Evolutionary conservation across 2,888 invertebrate species (phyloP), one percentile per base, ranked within the genome.

Genomic region (Osmoderma eremita): DNA sequence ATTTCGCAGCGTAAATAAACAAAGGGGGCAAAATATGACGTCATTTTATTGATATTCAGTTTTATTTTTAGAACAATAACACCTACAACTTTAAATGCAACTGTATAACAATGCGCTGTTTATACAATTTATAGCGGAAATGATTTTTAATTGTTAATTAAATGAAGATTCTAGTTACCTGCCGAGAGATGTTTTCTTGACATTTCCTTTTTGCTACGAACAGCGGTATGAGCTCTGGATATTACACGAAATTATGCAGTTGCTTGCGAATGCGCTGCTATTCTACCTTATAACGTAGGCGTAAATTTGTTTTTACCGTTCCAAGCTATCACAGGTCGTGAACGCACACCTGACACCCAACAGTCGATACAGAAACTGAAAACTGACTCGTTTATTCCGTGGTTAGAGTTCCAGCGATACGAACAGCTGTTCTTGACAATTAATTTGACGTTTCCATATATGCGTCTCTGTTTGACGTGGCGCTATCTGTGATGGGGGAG

Each of bases 101-200:
- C n/a, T 18, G 5, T 30, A 30, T 8, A 30, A 30, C 30, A 30
- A 30, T 30, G 18, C 17, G 45, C 6, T 20, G 17, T n/a, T 48
- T 48, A 18, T 17, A 3, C 20, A 17, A 48, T 48, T 42, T 12
- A 20, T 12, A 3, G 12, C 6, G 1, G 30, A 1, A 10, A 30
- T 2, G 10, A 30, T 6, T 8, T 10, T 6, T 8, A 30, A 2
- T 30, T 10, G 30, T 30, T 30, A 30, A 30, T 30, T 5, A 30
- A 30, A 30, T 30, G 36, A 53, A 53, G 17, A 53, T 13, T 53
- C 12, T 24, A 62, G 53, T 69, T 72, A 76, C 77, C 76, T 74
- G 71, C 75, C 8, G 74, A 68, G 66, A 77, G 71, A 75, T 77
- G 77, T 68, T 71, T 73, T 17, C 68, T 66, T 39, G 69, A 73